phyloP scores from a whole-genome alignment of 2,797 vertebrate species.

The Philypnodon macrostomus region DNA sequence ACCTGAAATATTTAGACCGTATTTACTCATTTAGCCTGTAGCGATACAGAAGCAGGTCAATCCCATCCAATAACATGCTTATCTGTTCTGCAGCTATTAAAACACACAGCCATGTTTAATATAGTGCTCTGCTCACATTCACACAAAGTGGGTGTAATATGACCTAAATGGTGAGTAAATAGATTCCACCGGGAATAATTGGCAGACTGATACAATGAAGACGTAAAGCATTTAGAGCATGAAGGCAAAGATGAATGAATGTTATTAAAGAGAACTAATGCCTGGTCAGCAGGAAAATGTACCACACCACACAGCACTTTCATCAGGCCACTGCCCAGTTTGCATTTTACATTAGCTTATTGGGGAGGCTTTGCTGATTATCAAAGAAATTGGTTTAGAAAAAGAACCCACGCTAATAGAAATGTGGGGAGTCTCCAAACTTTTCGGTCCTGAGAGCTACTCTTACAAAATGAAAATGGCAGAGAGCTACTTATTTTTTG shows the following conservation, averaged over 20 bases:
- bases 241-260: slow-evolving; percentile 61
- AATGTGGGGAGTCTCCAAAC: background rate
- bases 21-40: slow-evolving; percentile 17
- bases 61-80: slow-evolving; percentile 24
- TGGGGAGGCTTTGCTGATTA: slow-evolving; percentile 14
- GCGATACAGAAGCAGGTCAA: slow-evolving; percentile 11
- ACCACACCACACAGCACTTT: slow-evolving; percentile 19
- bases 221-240: slow-evolving; percentile 37
- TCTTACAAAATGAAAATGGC: too few relatives aligned
- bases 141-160: slow-evolving; percentile 50
- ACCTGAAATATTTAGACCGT: background rate
- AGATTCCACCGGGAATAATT: slow-evolving; percentile 56
- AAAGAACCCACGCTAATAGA: background rate
- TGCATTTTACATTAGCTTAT: slow-evolving; percentile 33
- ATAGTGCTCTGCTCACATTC: slow-evolving; percentile 24
- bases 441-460: too few relatives aligned
- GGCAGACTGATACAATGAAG: slow-evolving; percentile 56
- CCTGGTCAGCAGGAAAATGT: slow-evolving; percentile 60
- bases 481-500: too few relatives aligned
- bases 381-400: background rate
- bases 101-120: slow-evolving; percentile 33
- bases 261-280: slow-evolving; percentile 57
- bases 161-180: slow-evolving; percentile 55
- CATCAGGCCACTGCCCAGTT: slow-evolving; percentile 2
- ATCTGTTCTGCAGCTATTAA: slow-evolving; percentile 40